Evolutionary conservation across 2,113 vertebrate genomes (phyloP).

Genomic region (Probosciger aterrimus): DNA sequence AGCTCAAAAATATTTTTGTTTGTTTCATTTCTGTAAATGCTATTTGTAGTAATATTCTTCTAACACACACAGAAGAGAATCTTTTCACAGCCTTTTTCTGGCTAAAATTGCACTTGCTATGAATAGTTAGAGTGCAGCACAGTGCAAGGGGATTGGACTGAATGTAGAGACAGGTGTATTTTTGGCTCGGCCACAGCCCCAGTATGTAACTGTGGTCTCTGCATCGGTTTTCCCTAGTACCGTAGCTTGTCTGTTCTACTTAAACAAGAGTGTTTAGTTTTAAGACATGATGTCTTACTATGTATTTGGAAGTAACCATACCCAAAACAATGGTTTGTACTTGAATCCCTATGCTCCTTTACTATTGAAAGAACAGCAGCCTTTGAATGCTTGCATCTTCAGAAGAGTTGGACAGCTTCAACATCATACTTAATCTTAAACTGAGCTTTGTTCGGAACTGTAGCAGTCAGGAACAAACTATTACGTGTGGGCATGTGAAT

Average conservation of each 20-base stretch:
- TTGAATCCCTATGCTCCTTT: neutral
- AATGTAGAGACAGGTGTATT: constrained; percentile 51
- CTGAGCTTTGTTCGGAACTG: neutral
- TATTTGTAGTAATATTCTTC: constrained; percentile 17
- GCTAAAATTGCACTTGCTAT: constrained; percentile 33
- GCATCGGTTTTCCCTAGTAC: neutral
- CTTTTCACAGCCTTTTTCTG: neutral
- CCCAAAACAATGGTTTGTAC: neutral
- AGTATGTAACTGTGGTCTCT: neutral
- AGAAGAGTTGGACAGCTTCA: neutral
- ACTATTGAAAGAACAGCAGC: neutral
- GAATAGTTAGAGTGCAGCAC: constrained; percentile 35
- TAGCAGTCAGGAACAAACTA: neutral
- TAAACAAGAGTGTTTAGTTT: constrained; percentile 17
- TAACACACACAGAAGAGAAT: neutral
- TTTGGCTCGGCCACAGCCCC: neutral
- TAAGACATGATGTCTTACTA: neutral
- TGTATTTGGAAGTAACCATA: neutral
- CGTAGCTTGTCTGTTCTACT: constrained; percentile 7
- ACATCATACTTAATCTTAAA: constrained; percentile 18
- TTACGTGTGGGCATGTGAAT: neutral
- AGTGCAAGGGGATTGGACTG: constrained; percentile 3
- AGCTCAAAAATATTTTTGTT: neutral
- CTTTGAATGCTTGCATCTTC: neutral
- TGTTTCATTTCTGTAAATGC: neutral